Conservation (phyloP, 2,113 vertebrate species). For the Ailurus styani region DNA sequence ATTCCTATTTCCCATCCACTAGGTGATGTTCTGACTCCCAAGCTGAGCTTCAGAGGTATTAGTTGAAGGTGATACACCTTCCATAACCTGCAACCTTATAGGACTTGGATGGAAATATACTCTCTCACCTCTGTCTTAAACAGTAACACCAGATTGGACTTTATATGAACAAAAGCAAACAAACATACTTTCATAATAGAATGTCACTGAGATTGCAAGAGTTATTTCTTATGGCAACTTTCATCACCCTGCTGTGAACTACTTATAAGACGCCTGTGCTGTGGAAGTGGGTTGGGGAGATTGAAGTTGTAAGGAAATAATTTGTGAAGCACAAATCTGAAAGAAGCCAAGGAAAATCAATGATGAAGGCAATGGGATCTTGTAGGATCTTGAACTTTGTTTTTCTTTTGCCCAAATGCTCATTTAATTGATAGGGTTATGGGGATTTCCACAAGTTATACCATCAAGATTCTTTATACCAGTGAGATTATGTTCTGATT, state of each 20-base stretch:
- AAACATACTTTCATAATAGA: background rate
- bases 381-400: background rate
- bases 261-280: background rate
- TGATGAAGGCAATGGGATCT: background rate
- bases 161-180: background rate
- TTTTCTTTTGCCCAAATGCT: background rate
- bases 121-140: no score
- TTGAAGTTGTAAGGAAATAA: background rate
- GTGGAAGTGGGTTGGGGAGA: background rate
- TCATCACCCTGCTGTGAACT: background rate
- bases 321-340: background rate
- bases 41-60: background rate
- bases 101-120: fast-evolving
- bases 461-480: background rate
- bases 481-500: background rate
- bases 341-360: background rate
- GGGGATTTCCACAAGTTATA: background rate
- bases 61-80: background rate
- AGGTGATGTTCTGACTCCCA: background rate
- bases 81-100: background rate
- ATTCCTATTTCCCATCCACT: background rate
- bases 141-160: background rate
- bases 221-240: no score
- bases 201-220: background rate
- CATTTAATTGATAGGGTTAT: background rate